These are phyloP conservation scores for Cyprinodon variegatus DNA, from an alignment of 2,113 vertebrate species.

Conservation along the genomic window DNA sequence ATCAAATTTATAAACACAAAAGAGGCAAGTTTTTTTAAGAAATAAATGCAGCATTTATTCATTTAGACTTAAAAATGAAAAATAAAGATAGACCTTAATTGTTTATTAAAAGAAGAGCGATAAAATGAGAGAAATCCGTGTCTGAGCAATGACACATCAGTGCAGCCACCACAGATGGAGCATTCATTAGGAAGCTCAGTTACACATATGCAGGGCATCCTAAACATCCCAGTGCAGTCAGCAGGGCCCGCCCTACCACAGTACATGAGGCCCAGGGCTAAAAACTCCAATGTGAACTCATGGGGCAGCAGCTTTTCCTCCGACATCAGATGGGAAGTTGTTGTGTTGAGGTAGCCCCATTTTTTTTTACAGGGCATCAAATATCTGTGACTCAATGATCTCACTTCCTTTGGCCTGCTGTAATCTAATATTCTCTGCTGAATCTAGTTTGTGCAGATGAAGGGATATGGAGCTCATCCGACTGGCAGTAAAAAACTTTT, in stretches of 20 bases:
- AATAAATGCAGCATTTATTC: not conserved
- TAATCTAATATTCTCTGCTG: constrained; percentile 21
- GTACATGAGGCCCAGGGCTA: constrained; percentile 25
- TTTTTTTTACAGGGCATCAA: not conserved
- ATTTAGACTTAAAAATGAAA: not conserved
- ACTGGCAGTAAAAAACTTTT: not conserved
- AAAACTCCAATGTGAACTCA: constrained; percentile 28
- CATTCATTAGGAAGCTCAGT: constrained; percentile 69
- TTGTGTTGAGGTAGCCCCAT: not conserved
- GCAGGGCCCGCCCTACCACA: constrained; percentile 34
- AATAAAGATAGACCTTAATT: not conserved
- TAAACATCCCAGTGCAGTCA: constrained; percentile 59
- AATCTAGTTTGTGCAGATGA: constrained; percentile 9
- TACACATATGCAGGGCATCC: constrained; percentile 66
- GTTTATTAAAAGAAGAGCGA: not conserved
- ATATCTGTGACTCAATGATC: constrained; percentile 11
- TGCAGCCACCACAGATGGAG: constrained; percentile 63
- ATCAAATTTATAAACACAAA: not conserved
- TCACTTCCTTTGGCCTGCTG: constrained; percentile 23
- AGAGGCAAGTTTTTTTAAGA: not conserved
- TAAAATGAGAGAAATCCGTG: not conserved
- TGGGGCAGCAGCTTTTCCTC: not conserved
- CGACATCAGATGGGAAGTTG: not conserved
- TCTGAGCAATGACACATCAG: constrained; percentile 11
- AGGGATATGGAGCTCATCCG: not conserved